These are phyloP conservation scores for Crotalus helleri DNA, from an alignment of 2,113 vertebrate species.

Conservation along the genomic window DNA sequence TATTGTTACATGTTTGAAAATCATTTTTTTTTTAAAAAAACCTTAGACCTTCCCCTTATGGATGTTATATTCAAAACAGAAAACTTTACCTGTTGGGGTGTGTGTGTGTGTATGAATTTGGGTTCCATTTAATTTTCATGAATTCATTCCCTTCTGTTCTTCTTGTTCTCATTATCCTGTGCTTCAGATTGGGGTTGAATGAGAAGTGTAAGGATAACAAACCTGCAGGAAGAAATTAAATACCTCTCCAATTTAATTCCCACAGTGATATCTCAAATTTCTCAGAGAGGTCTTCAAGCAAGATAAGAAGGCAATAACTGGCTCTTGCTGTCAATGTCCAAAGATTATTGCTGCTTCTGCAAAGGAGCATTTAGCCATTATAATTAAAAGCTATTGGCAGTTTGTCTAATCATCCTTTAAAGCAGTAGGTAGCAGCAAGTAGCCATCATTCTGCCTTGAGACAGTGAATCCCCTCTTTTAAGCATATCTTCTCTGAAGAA, in stretches of 20 bases:
- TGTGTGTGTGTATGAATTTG: not conserved
- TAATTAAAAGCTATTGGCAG: not conserved
- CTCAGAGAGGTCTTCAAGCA: not conserved
- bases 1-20: not conserved
- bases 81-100: not conserved
- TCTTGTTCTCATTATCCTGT: not conserved
- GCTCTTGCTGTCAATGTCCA: not conserved
- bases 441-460: not conserved
- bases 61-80: not conserved
- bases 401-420: not conserved
- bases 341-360: not conserved
- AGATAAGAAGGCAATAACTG: not conserved
- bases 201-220: not conserved
- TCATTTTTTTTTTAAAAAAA: not conserved
- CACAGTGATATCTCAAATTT: not conserved
- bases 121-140: not conserved
- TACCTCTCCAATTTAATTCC: not conserved
- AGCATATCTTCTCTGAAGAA: not conserved
- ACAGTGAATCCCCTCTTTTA: not conserved
- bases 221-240: not conserved
- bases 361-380: not conserved
- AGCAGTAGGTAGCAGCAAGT: not conserved
- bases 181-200: not conserved
- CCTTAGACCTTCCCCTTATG: not conserved
- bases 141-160: not conserved